Evolutionary conservation across 2,113 vertebrate genomes (phyloP).

Genomic region (Poecile atricapillus): DNA sequence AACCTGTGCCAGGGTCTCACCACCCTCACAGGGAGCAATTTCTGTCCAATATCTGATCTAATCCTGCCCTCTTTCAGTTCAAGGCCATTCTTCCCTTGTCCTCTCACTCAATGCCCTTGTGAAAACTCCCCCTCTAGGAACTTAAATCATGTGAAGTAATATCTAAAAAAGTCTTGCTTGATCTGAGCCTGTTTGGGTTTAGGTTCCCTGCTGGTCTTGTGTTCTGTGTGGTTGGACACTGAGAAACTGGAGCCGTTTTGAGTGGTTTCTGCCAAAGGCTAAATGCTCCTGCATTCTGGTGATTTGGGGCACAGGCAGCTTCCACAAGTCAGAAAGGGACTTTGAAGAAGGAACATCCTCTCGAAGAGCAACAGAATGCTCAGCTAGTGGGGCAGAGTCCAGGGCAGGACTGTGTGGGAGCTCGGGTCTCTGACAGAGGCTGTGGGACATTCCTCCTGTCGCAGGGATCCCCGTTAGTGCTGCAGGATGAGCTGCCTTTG

Average conservation of each 20-base stretch:
- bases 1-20: fast-evolving
- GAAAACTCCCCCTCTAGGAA: background rate
- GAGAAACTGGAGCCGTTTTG: too few relatives aligned
- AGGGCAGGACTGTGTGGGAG: background rate
- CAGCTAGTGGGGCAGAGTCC: background rate
- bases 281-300: too few relatives aligned
- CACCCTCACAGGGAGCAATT: background rate
- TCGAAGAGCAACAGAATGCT: fast-evolving
- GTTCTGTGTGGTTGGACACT: fast-evolving
- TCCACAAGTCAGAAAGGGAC: background rate
- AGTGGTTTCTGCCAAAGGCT: too few relatives aligned
- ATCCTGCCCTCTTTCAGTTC: background rate
- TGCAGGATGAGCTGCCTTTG: background rate
- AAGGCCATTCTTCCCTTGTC: background rate
- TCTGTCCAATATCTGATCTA: background rate
- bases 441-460: background rate
- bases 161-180: background rate
- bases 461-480: fast-evolving
- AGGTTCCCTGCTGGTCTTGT: background rate
- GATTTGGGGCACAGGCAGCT: background rate
- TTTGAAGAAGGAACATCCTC: fast-evolving
- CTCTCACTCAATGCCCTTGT: background rate
- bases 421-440: background rate
- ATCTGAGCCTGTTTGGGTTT: background rate
- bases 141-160: background rate